Evolutionary conservation across 1,140 invertebrate species (phyloP).

Genomic region (Neoseiulus cucumeris): DNA sequence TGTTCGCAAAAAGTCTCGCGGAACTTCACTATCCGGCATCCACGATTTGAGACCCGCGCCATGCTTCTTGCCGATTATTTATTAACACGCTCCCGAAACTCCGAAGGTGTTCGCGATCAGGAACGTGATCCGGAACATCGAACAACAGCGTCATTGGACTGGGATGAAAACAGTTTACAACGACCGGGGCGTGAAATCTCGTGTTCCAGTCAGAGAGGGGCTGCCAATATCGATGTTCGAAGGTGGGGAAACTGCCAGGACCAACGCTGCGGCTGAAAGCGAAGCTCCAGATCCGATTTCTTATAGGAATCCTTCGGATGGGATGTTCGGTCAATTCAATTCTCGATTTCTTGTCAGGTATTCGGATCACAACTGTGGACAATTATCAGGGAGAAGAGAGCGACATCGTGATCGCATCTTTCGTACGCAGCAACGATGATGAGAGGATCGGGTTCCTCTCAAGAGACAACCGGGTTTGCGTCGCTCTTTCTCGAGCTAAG

Average conservation of each 20-base stretch:
- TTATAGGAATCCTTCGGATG: too few relatives aligned
- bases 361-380: constrained; percentile 44
- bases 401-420: constrained; percentile 56
- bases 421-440: constrained; percentile 49
- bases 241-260: too few relatives aligned
- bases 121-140: neutral
- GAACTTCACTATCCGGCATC: too few relatives aligned
- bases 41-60: too few relatives aligned
- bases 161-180: neutral
- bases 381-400: constrained; percentile 70
- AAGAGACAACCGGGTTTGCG: constrained; percentile 53
- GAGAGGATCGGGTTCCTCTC: constrained; percentile 54
- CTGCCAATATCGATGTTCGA: neutral
- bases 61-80: too few relatives aligned
- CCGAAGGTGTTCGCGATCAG: neutral
- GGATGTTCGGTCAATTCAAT: too few relatives aligned
- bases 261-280: too few relatives aligned
- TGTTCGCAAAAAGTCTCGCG: too few relatives aligned
- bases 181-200: neutral
- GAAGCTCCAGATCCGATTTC: too few relatives aligned
- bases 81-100: too few relatives aligned
- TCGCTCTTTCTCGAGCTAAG: constrained; percentile 57
- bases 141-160: too few relatives aligned
- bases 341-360: neutral
- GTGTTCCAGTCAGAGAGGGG: neutral